phyloP scores from a whole-genome alignment of 2,888 invertebrate genomes.

The Pocota personata region DNA sequence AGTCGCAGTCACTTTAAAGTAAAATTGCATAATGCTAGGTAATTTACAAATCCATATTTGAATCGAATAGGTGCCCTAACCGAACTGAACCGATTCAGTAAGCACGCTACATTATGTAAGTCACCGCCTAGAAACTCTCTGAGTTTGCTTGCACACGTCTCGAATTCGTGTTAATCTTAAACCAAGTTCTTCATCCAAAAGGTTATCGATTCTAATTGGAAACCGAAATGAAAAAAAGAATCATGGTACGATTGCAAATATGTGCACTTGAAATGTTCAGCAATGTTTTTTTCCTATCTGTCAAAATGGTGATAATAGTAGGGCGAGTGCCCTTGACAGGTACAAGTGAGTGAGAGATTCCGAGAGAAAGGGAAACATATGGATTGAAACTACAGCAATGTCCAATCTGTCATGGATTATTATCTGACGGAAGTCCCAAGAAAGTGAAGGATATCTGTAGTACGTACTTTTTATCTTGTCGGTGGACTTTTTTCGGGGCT shows the following conservation, averaged over 20 bases:
- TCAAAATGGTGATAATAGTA: constrained; percentile 11
- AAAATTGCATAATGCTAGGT: not conserved
- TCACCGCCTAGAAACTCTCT: not conserved
- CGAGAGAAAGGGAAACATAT: not conserved
- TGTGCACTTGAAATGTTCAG: not conserved
- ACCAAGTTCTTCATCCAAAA: not conserved
- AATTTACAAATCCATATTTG: not conserved
- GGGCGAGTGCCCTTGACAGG: constrained; percentile 37
- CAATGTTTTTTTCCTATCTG: not conserved
- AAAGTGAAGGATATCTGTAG: not conserved
- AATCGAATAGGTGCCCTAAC: not conserved
- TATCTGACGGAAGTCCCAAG: not conserved
- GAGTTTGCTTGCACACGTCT: constrained; percentile 17
- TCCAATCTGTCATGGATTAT: not conserved
- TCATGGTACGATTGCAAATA: not conserved
- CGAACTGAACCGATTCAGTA: not conserved
- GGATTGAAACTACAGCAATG: not conserved
- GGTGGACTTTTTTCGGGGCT: not conserved
- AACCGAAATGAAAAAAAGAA: constrained; percentile 2
- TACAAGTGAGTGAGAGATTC: not conserved
- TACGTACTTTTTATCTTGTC: constrained; percentile 33
- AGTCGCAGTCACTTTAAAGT: too few relatives aligned
- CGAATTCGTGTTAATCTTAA: constrained; percentile 5
- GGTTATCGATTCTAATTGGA: constrained; percentile 36
- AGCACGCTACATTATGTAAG: constrained; percentile 12